Conservation (phyloP, 2,113 vertebrate species). For the Stegastes partitus region DNA sequence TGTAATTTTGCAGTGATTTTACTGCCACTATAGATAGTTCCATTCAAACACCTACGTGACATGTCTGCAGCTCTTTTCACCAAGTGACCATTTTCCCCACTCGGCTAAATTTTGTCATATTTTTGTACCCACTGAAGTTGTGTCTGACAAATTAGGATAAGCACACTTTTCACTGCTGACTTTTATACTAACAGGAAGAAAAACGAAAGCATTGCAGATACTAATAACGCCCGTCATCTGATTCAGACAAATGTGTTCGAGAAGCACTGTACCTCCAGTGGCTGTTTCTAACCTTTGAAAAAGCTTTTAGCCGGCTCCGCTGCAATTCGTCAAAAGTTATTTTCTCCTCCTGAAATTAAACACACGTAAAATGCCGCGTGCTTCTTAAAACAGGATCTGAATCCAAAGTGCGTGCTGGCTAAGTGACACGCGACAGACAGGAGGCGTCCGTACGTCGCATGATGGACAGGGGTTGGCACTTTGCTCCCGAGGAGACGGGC, state of each 20-base stretch:
- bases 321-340: slow-evolving; percentile 35
- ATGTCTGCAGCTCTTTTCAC: too few species aligned
- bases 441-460: not conserved
- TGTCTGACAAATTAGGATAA: too few species aligned
- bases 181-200: not conserved
- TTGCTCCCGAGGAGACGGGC: slow-evolving; percentile 40
- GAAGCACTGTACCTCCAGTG: slow-evolving; percentile 10
- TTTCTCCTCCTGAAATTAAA: slow-evolving; percentile 34
- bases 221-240: slow-evolving; percentile 20
- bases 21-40: too few species aligned
- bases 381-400: slow-evolving; percentile 6
- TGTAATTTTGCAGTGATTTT: too few species aligned
- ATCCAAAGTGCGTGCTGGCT: slow-evolving; percentile 2
- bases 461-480: slow-evolving; percentile 17
- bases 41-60: too few species aligned
- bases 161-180: not conserved
- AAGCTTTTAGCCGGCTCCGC: slow-evolving; percentile 23
- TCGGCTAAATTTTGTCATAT: too few species aligned
- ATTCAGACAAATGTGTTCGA: slow-evolving; percentile 40
- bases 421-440: slow-evolving; percentile 13
- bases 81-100: too few species aligned
- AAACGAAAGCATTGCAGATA: not conserved
- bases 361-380: not conserved
- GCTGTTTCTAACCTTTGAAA: slow-evolving; percentile 38
- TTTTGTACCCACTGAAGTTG: too few species aligned